phyloP scores from a whole-genome alignment of 2,113 vertebrate genomes.

The Rostratula benghalensis region DNA sequence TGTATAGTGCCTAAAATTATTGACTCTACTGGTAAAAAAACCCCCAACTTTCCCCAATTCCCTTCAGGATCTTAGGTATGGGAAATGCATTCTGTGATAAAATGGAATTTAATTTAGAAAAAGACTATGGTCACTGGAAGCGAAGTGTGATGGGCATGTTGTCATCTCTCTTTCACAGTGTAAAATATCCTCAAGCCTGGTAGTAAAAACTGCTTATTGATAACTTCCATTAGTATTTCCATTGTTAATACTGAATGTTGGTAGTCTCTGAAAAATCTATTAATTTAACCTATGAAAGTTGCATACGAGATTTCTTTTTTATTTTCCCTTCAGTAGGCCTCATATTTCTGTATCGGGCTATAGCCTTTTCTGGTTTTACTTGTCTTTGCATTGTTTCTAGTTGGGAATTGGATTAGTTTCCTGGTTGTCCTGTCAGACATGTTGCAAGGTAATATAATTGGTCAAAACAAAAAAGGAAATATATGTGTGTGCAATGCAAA shows the following conservation, averaged over 20 bases:
- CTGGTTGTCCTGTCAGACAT: not conserved
- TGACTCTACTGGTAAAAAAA: not conserved
- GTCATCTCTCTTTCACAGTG: not conserved
- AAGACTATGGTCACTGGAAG: not conserved
- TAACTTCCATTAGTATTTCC: not conserved
- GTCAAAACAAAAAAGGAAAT: not conserved
- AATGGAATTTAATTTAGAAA: not conserved
- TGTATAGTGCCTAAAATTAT: not conserved
- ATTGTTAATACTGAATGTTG: not conserved
- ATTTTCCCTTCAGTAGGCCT: not conserved
- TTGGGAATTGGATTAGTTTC: not conserved
- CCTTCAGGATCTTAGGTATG: not conserved
- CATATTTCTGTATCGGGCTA: not conserved
- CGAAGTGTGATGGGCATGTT: not conserved
- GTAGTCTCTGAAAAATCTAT: not conserved
- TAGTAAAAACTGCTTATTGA: not conserved
- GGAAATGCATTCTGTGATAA: not conserved
- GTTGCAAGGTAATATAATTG: not conserved
- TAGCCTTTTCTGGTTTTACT: not conserved
- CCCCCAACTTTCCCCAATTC: rapidly evolving
- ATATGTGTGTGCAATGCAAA: not conserved
- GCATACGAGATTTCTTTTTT: not conserved
- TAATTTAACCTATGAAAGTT: not conserved
- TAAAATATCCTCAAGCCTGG: not conserved
- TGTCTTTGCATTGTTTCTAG: not conserved